Evolutionary conservation across 30 jellyfish, hydroid and myxozoan genomes (phyloP).

Genomic region (Mastigias papua): DNA sequence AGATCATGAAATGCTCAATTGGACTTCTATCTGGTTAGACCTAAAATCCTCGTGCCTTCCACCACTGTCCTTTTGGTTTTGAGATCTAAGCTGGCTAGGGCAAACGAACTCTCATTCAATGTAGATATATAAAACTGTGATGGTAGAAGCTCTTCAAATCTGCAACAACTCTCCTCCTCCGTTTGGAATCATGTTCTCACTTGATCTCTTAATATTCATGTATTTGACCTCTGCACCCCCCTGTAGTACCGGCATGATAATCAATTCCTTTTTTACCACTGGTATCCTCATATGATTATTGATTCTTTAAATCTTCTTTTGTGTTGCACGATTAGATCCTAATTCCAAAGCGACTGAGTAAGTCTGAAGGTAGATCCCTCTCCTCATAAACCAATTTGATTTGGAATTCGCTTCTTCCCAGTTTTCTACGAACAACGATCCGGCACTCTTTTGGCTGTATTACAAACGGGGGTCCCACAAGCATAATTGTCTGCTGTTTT

Average conservation of each 20-base stretch:
- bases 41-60: neutral
- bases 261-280: neutral
- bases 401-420: constrained; percentile 40
- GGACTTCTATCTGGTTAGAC: constrained; percentile 4
- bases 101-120: neutral
- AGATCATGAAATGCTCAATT: constrained; percentile 1
- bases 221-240: constrained; percentile 41
- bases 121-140: neutral
- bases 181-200: constrained; percentile 6
- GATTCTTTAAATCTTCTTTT: constrained; percentile 51
- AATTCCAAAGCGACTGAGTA: constrained; percentile 33
- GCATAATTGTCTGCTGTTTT: neutral
- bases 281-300: constrained; percentile 23
- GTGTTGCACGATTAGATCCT: constrained; percentile 59
- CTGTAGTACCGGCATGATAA: constrained; percentile 33
- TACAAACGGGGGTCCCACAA: neutral
- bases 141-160: constrained; percentile 10
- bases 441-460: constrained; percentile 22
- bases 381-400: constrained; percentile 15
- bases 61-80: neutral
- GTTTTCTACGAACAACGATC: constrained; percentile 44
- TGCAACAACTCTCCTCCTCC: constrained; percentile 17
- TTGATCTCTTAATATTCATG: constrained; percentile 26
- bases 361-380: constrained; percentile 50
- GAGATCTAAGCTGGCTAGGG: neutral